Percentiles rank a stretch among this genome's conserved stretches.
Evolutionary conservation across 2,888 invertebrate species (phyloP).

Genomic region (Drosophila macrospina): DNA sequence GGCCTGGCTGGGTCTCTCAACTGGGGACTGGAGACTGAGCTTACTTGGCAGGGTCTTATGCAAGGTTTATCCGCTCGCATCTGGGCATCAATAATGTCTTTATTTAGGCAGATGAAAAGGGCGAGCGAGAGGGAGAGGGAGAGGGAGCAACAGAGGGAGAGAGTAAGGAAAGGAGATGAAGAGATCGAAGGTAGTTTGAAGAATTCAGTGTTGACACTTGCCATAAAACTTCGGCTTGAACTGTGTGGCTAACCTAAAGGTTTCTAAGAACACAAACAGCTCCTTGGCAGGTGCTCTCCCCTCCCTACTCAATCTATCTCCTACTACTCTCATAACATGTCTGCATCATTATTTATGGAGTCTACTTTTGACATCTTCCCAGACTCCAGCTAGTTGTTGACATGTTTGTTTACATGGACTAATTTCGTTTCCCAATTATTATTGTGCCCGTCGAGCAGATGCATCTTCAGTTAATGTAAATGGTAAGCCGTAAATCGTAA

Average conservation of each 20-base stretch:
- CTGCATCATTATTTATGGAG: conserved; percentile 58
- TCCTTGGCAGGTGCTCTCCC: conserved; percentile 46
- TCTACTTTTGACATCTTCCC: conserved; percentile 17
- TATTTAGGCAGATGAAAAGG: conserved; percentile 63
- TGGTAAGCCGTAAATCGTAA: conserved; percentile 19
- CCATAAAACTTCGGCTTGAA: conserved; percentile 61
- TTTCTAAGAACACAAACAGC: conserved; percentile 42
- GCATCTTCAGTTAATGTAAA: conserved; percentile 44
- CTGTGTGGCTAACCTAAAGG: conserved; percentile 12
- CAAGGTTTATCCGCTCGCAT: conserved; percentile 64
- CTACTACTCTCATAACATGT: conserved; percentile 13
- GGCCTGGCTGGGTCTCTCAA: conserved; percentile 14
- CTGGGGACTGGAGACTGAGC: conserved; percentile 44
- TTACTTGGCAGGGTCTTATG: conserved; percentile 22
- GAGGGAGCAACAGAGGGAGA: too few species aligned
- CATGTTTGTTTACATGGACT: conserved; percentile 78
- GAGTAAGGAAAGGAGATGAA: background rate
- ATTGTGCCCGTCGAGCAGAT: conserved; percentile 17
- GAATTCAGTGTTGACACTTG: conserved; percentile 78
- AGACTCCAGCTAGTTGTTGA: conserved; percentile 46
- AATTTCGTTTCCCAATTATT: conserved; percentile 62
- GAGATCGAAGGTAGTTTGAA: conserved; percentile 51
- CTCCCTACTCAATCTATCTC: background rate
- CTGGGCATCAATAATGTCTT: conserved; percentile 82
- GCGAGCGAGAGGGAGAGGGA: too few species aligned